Base-by-base conservation (phyloP, 2,113 vertebrate genomes). In the Podilymbus podiceps region DNA sequence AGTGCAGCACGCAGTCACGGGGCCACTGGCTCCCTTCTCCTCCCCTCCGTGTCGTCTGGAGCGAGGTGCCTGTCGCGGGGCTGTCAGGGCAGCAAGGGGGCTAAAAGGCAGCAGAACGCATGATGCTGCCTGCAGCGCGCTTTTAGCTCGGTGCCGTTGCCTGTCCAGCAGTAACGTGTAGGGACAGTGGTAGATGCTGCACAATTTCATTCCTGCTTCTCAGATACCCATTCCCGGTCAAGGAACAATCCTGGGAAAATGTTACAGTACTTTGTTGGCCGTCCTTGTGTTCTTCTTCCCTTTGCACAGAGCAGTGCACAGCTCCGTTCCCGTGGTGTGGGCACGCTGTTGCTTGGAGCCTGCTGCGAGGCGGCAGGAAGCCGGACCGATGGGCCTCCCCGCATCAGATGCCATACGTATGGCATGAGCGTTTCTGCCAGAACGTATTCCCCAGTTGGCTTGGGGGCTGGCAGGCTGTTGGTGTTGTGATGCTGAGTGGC, bases 351-450 rank as follows among this genome's bases (percentile, higher is more conserved):
- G 53, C 58, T 31, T 5, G 4, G 31, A 76, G 64, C 50, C 15
- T 0, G 4, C 73, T 53, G 86, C 18, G 3, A 3, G 71, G 59
- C 21, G 1, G 14, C 15, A 20, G 24, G 18, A 23, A 19, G 58
- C 25, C 1, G 6, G 27, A 33, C 38, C 5, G 0, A 23, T 1
- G 2, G 13, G 38, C 30, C 30, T 19, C 27, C 42, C 38, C 0
- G 47, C 31, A 0, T 18, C 0, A 1, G 31, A 25, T 66, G 38
- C 35, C 3, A 0, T 35, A 35, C 3, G 1, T 58, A 59, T 2
- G 2, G 68, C 46, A 38, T 2, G 6, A 75, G 33, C 8, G 0
- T 66, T 55, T 52, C 60, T 28, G 19, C 71, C 30, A 17, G 21
- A 53, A 38, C 19, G 2, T 18, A 8, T 25, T 75, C 25, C 31